Evolutionary conservation across 2,888 invertebrate species (phyloP).

Genomic region (Limenitis camilla): DNA sequence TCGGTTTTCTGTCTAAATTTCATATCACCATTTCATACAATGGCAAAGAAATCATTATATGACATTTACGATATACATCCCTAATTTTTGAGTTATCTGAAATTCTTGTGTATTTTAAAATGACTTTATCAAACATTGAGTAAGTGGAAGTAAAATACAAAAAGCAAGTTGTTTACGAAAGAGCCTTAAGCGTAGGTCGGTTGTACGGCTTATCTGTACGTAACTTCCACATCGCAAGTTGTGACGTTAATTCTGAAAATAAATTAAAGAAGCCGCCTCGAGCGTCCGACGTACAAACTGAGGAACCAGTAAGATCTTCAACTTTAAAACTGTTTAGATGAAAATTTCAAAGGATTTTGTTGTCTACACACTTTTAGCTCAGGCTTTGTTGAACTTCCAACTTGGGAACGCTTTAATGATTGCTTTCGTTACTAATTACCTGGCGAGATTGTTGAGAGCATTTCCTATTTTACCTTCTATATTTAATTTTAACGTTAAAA

Average conservation of each 20-base stretch:
- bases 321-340: constrained; percentile 56
- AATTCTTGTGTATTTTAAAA: too few relatives aligned
- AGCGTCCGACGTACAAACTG: constrained; percentile 46
- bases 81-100: too few relatives aligned
- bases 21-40: too few relatives aligned
- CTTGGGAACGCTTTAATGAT: constrained; percentile 38
- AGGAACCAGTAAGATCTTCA: constrained; percentile 39
- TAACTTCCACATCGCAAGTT: constrained; percentile 34
- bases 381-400: constrained; percentile 52
- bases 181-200: too few relatives aligned
- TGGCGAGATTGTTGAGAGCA: background rate
- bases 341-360: constrained; percentile 60
- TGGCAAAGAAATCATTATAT: too few relatives aligned
- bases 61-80: too few relatives aligned
- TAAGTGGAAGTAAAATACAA: too few relatives aligned
- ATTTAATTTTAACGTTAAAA: background rate
- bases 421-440: constrained; percentile 20
- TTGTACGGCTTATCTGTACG: constrained; percentile 21
- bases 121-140: too few relatives aligned
- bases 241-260: constrained; percentile 55
- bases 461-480: background rate
- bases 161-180: too few relatives aligned
- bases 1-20: too few relatives aligned
- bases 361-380: constrained; percentile 36
- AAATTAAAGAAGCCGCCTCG: constrained; percentile 57